Evolutionary conservation across 2,113 vertebrate species (phyloP).

Genomic region (Pavo muticus): DNA sequence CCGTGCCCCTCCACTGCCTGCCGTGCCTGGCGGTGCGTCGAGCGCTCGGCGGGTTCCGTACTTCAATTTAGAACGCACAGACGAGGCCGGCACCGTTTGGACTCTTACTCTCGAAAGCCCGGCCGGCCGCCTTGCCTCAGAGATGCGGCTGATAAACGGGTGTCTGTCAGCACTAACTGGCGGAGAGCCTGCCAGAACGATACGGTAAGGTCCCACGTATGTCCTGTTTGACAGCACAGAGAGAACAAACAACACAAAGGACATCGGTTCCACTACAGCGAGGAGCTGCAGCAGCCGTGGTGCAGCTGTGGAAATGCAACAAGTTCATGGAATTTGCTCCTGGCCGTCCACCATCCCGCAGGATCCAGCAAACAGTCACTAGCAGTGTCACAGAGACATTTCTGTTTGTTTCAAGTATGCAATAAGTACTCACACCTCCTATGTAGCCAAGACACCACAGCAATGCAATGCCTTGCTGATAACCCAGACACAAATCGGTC

Average conservation of each 20-base stretch:
- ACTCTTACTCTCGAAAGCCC: background rate
- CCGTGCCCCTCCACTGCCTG: background rate
- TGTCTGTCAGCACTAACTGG: background rate
- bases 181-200: background rate
- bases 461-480: background rate
- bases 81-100: background rate
- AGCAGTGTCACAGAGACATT: background rate
- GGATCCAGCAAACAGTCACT: background rate
- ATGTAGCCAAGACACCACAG: background rate
- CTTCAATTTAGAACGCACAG: background rate
- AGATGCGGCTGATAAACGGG: background rate
- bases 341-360: fast-evolving
- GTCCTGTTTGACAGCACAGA: background rate
- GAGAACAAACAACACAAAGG: background rate
- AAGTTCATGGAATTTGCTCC: background rate
- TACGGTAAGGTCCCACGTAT: background rate
- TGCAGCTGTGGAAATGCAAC: background rate
- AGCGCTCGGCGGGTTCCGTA: background rate
- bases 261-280: background rate
- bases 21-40: background rate
- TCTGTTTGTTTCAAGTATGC: background rate
- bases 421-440: background rate
- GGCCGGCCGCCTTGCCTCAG: background rate
- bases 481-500: background rate
- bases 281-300: background rate